Evolutionary conservation across 2,113 vertebrate species (phyloP).

Genomic region (Malurus alboscapulatus): DNA sequence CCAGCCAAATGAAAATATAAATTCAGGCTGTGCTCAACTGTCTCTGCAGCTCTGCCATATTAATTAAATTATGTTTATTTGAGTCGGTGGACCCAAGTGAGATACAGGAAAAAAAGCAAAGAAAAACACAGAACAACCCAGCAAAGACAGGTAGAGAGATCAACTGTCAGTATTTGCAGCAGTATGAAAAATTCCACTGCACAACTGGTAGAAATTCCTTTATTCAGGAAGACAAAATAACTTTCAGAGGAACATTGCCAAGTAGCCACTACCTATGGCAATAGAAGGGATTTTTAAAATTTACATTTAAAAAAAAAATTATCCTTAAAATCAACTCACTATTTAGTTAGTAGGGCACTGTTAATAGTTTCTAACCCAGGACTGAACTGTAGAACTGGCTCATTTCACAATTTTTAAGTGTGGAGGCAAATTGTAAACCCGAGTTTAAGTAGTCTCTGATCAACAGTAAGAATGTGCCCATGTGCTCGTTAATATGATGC

Average conservation of each 20-base stretch:
- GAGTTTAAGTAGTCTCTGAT: not conserved
- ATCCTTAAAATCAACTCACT: not conserved
- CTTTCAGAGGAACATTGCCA: not conserved
- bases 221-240: not conserved
- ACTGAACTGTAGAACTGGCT: not conserved
- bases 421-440: not conserved
- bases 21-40: not conserved
- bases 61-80: constrained; percentile 2
- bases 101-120: constrained; percentile 11
- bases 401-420: not conserved
- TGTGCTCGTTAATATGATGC: fast-evolving
- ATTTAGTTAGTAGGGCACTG: not conserved
- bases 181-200: not conserved
- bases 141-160: not conserved
- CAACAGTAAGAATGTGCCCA: not conserved
- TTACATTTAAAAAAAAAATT: not conserved
- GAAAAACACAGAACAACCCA: not conserved
- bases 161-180: not conserved
- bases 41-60: not conserved
- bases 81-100: not conserved
- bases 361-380: not conserved
- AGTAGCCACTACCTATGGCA: not conserved
- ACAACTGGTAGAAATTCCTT: not conserved
- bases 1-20: constrained; percentile 21
- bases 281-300: not conserved